Evolutionary conservation across 2,113 vertebrate genomes (phyloP).

Genomic region (Hipposideros armiger): DNA sequence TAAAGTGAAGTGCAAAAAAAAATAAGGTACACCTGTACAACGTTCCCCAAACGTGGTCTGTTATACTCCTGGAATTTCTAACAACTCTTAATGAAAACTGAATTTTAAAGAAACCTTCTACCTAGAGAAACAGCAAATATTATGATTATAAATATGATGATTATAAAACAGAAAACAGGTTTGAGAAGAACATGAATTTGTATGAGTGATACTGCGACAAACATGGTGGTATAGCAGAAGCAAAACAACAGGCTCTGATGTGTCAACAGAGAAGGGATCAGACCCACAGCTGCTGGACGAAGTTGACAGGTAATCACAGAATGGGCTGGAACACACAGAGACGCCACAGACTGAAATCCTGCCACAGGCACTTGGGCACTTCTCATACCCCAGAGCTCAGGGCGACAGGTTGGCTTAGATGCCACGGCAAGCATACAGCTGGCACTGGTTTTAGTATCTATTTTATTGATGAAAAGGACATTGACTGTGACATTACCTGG

Average conservation of each 20-base stretch:
- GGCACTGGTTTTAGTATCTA: background rate
- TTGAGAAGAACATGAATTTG: background rate
- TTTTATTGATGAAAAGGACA: background rate
- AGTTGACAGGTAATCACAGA: background rate
- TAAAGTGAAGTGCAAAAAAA: background rate
- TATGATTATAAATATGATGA: background rate
- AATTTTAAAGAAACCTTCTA: slow-evolving; percentile 23
- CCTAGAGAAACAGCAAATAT: background rate
- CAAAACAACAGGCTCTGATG: background rate
- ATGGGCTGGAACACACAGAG: background rate
- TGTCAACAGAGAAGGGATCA: background rate
- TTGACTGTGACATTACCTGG: background rate
- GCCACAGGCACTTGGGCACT: fast-evolving
- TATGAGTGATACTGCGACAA: fast-evolving
- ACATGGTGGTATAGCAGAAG: background rate
- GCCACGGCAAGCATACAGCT: fast-evolving
- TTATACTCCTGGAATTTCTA: background rate
- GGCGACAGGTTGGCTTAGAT: fast-evolving
- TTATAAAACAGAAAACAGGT: background rate
- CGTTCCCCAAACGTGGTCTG: slow-evolving; percentile 32
- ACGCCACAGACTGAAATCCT: fast-evolving
- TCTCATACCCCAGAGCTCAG: background rate
- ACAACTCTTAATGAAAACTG: background rate
- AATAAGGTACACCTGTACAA: background rate
- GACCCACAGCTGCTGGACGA: background rate